Evolutionary conservation across 2,888 invertebrate genomes (phyloP), one percentile per base, ranked within the genome.

Genomic region (Oeneis ivallda): DNA sequence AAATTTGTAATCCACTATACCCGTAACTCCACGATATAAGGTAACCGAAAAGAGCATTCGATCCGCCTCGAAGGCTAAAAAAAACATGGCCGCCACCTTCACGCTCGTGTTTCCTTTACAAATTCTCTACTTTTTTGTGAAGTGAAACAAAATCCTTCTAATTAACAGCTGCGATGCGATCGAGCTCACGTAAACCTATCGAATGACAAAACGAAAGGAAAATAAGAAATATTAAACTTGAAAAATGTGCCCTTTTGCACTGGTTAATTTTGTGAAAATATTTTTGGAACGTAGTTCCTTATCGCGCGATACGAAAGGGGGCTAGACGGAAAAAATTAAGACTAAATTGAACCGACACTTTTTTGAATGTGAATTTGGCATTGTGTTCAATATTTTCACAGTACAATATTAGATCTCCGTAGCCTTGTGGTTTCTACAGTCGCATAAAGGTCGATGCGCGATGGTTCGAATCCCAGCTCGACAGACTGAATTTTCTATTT

Each of bases 141-240:
- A 79, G 17, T 52, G 87, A 77, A 86, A 87, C 78, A 72, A 66
- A 77, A 87, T 74, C 82, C 78, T 69, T 68, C 66, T 71, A 76
- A 82, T 80, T 76, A 79, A 83, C 83, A 84, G 81, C 80, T 85
- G 83, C 76, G 76, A 77, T 77, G 75, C 75, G 76, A 76, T 73
- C 75, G 77, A 76, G 74, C 75, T 74, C 76, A 76, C 76, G 74
- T 76, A 45, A 76, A 71, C 75, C 74, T 72, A 68, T 70, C 57
- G 60, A 43, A 58, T 61, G 62, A 52, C 57, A 32, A 54, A 66
- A 65, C 10, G 17, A 39, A 41, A 13, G 7, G 13, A 41, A 54
- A 54, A 53, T 32, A 9, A 4, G 41, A 43, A 43, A 43, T 43
- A 43, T 43, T 5, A 13, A 43, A 43, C 3, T 1, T 9, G n/a